Conservation (phyloP, 2,888 invertebrate species). For the Bibio marci region DNA sequence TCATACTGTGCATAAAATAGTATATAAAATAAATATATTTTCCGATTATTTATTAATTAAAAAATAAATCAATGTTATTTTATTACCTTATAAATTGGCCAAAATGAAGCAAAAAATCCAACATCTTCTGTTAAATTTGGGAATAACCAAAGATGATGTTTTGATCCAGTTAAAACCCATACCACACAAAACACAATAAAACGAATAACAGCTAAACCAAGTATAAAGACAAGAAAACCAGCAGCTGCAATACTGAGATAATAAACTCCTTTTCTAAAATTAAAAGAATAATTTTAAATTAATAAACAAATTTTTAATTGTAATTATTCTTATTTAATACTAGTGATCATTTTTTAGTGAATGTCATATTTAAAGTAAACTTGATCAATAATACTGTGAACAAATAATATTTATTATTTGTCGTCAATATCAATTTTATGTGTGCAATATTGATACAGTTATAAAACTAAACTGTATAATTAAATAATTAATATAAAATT, state of each 20-base stretch:
- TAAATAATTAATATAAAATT: too few species aligned
- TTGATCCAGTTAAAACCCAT: constrained; percentile 74
- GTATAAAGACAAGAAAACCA: constrained; percentile 84
- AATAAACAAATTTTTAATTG: neutral
- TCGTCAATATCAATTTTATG: too few species aligned
- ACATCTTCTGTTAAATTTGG: constrained; percentile 99
- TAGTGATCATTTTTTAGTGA: neutral
- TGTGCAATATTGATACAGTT: too few species aligned
- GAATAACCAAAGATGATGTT: constrained; percentile 91
- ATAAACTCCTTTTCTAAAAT: constrained; percentile 68
- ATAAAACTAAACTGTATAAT: too few species aligned
- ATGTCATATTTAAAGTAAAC: neutral
- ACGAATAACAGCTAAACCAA: constrained; percentile 76
- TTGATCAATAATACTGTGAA: too few species aligned
- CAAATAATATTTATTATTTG: too few species aligned
- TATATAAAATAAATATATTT: too few species aligned
- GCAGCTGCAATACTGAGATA: constrained; percentile 91
- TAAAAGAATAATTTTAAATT: constrained; percentile 1
- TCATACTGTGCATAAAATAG: constrained; percentile 57
- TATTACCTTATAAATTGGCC: constrained; percentile 83
- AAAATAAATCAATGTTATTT: too few species aligned
- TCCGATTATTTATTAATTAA: too few species aligned
- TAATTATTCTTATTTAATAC: neutral
- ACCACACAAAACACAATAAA: constrained; percentile 81
- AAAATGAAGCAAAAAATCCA: constrained; percentile 96